Conservation (phyloP, 1,140 invertebrate species). For the Aradophagus sp. region DNA sequence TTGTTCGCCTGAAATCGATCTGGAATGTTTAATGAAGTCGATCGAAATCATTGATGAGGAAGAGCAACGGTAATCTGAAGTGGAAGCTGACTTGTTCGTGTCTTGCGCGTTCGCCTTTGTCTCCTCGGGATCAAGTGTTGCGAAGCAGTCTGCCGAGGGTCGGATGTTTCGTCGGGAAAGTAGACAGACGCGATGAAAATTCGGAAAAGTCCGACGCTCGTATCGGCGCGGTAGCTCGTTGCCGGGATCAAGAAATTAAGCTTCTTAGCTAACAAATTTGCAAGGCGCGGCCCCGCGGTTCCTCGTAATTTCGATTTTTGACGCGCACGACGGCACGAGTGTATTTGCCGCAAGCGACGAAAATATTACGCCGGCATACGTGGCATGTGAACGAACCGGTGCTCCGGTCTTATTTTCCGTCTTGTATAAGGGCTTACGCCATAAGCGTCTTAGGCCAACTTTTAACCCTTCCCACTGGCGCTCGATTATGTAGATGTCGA, state of each 20-base stretch:
- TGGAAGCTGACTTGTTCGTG: constrained; percentile 47
- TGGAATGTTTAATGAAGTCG: constrained; percentile 58
- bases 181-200: constrained; percentile 5
- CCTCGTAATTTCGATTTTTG: constrained; percentile 75
- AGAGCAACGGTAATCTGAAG: constrained; percentile 56
- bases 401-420: constrained; percentile 67
- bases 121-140: constrained; percentile 20
- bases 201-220: constrained; percentile 7
- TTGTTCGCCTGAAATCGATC: constrained; percentile 57
- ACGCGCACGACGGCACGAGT: constrained; percentile 55
- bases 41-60: constrained; percentile 58
- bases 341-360: constrained; percentile 15
- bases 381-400: constrained; percentile 49
- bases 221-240: constrained; percentile 75
- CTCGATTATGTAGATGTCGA: constrained; percentile 41
- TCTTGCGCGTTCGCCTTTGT: constrained; percentile 33
- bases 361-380: constrained; percentile 51
- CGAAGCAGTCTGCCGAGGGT: constrained; percentile 4
- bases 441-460: constrained; percentile 75
- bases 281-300: constrained; percentile 63
- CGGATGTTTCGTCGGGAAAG: constrained; percentile 7
- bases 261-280: constrained; percentile 75
- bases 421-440: constrained; percentile 71
- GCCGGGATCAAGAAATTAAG: constrained; percentile 75
- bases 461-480: constrained; percentile 68